These are phyloP conservation scores for Cepaea hortensis DNA, from an alignment of 2,888 invertebrate genomes.

Conservation along the genomic window DNA sequence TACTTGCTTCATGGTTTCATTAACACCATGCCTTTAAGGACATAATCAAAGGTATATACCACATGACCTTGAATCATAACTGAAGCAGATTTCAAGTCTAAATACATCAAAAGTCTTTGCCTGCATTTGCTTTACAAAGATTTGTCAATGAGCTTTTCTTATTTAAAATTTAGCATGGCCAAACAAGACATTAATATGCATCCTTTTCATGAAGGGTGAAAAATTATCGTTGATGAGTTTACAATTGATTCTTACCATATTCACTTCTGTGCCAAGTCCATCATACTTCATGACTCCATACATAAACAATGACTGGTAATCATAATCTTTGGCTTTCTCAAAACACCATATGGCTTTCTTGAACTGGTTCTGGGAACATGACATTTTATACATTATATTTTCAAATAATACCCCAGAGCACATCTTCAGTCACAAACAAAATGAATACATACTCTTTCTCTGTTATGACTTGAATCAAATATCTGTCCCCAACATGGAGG, in stretches of 20 bases:
- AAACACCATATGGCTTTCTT: conserved; percentile 72
- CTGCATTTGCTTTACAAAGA: too few relatives aligned
- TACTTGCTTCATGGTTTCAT: too few relatives aligned
- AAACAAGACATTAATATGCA: neutral
- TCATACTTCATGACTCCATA: conserved; percentile 74
- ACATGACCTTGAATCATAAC: too few relatives aligned
- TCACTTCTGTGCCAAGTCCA: conserved; percentile 70
- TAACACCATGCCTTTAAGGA: too few relatives aligned
- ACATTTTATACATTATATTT: neutral
- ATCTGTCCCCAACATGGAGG: too few relatives aligned
- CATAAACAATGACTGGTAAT: conserved; percentile 74
- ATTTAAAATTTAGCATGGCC: neutral
- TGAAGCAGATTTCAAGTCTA: too few relatives aligned
- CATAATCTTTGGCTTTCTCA: conserved; percentile 71
- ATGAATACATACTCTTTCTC: neutral
- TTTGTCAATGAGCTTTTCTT: too few relatives aligned
- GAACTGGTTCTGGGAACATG: conserved; percentile 64
- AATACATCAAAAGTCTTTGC: too few relatives aligned
- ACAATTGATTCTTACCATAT: conserved; percentile 62
- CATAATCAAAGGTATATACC: too few relatives aligned
- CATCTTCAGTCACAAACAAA: neutral
- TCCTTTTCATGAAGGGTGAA: neutral
- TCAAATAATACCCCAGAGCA: neutral
- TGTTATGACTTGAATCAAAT: neutral
- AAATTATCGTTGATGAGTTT: neutral